Conservation (phyloP, 2,888 invertebrate genomes). For the Amaurobius ferox region DNA sequence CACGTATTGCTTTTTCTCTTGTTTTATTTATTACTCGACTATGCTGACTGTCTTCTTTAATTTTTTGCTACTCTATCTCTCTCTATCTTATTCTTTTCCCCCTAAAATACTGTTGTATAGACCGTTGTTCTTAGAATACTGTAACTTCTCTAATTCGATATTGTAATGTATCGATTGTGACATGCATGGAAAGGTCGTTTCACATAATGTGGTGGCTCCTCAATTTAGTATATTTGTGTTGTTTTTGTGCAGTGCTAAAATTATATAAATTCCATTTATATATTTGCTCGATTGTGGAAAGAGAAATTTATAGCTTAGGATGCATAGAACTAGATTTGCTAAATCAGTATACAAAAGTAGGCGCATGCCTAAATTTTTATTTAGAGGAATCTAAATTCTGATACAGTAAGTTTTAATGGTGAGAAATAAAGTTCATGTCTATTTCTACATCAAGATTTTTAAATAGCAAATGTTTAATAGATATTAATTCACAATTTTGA, state of each 20-base stretch:
- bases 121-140: conserved; percentile 6
- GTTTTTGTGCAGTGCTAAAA: not conserved
- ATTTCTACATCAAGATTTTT: conserved; percentile 58
- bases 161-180: conserved; percentile 20
- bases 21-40: not conserved
- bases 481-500: no score
- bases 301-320: not conserved
- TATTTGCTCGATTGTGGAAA: not conserved
- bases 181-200: conserved; percentile 25
- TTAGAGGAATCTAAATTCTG: not conserved
- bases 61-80: conserved; percentile 13
- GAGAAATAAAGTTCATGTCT: conserved; percentile 52
- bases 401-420: conserved; percentile 8
- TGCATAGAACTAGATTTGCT: not conserved
- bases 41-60: not conserved
- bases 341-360: not conserved
- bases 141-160: not conserved
- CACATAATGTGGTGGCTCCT: conserved; percentile 1
- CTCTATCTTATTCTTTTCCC: conserved; percentile 3
- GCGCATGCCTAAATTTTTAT: not conserved
- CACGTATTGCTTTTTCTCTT: not conserved
- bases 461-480: not conserved
- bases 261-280: not conserved
- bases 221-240: not conserved
- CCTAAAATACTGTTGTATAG: conserved; percentile 12